Conservation (phyloP, 2,113 vertebrate genomes). For the Bufo gargarizans region DNA sequence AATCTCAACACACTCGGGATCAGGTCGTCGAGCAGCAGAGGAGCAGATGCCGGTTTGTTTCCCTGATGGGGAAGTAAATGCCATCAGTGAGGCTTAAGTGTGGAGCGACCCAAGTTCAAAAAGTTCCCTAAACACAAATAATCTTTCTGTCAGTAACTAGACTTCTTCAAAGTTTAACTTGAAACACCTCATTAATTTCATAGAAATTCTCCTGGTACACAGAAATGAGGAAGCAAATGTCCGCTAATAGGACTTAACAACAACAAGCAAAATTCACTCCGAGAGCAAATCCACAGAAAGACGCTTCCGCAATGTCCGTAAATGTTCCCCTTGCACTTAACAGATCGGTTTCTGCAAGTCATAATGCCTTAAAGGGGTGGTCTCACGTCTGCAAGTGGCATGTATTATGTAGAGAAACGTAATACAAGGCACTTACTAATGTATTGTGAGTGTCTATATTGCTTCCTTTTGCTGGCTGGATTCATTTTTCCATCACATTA, state of each 20-base stretch:
- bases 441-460: too few species aligned
- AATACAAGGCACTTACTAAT: too few species aligned
- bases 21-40: background rate
- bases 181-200: constrained; percentile 24
- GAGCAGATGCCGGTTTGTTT: constrained; percentile 9
- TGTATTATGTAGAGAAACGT: too few species aligned
- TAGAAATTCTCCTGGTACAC: constrained; percentile 5
- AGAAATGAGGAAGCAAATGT: background rate
- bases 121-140: constrained; percentile 21
- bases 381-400: too few species aligned
- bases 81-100: constrained; percentile 2
- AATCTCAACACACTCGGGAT: background rate
- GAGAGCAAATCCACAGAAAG: background rate
- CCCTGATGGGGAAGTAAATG: constrained; percentile 21
- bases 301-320: background rate
- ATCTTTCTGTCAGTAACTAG: constrained; percentile 22
- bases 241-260: background rate
- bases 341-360: background rate
- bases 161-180: constrained; percentile 9
- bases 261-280: background rate
- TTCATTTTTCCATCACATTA: too few species aligned
- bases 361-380: too few species aligned
- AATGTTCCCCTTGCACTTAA: background rate
- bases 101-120: background rate
- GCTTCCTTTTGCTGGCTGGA: too few species aligned